These are phyloP conservation scores for Leuctra nigra DNA, from an alignment of 2,888 invertebrate species.

Conservation along the genomic window DNA sequence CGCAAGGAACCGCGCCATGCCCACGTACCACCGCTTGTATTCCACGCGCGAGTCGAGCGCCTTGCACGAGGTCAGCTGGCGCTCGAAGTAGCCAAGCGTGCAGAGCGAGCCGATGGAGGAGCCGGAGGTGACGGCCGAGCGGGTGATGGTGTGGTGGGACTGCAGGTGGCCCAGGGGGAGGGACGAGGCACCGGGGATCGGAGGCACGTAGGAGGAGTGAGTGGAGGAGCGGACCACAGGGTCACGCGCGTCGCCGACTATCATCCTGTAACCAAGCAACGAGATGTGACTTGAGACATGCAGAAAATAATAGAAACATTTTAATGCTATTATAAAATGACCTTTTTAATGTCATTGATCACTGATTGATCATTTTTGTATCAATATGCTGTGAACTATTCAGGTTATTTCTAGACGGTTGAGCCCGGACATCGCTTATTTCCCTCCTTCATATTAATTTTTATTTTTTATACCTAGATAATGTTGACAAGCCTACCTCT, in stretches of 20 bases:
- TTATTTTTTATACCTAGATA: too few relatives aligned
- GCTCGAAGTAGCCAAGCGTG: constrained; percentile 55
- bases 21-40: constrained; percentile 68
- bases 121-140: constrained; percentile 9
- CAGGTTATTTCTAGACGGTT: too few relatives aligned
- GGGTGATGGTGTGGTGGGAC: neutral
- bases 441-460: too few relatives aligned
- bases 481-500: too few relatives aligned
- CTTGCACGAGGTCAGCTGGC: constrained; percentile 62
- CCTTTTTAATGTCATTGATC: too few relatives aligned
- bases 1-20: constrained; percentile 50
- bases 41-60: constrained; percentile 64
- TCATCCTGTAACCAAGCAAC: constrained; percentile 45
- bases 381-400: too few relatives aligned
- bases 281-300: too few relatives aligned
- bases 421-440: too few relatives aligned
- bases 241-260: constrained; percentile 44
- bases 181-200: constrained; percentile 20
- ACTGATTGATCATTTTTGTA: too few relatives aligned
- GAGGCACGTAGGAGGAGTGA: constrained; percentile 25
- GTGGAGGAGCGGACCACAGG: constrained; percentile 43
- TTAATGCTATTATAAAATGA: too few relatives aligned
- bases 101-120: constrained; percentile 34
- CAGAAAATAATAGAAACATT: too few relatives aligned
- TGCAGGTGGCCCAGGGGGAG: constrained; percentile 36